These are phyloP conservation scores for Pampusana beccarii DNA, from an alignment of 2,113 vertebrate species.

Conservation along the genomic window DNA sequence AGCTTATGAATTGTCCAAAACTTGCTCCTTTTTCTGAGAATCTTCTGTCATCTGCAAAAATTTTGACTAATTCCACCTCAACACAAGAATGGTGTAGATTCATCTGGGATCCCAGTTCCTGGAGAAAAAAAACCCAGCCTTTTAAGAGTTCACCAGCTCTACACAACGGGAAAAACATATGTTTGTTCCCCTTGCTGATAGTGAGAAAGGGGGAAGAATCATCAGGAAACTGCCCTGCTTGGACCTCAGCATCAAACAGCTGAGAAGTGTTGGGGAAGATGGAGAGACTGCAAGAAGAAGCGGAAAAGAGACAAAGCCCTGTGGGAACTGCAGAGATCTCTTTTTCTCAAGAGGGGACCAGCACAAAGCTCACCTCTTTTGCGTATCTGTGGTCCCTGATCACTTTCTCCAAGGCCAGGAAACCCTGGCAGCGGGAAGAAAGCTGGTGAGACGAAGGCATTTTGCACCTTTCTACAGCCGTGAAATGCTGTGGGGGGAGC, in stretches of 20 bases:
- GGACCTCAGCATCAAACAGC: background rate
- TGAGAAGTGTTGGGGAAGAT: background rate
- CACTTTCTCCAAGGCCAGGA: background rate
- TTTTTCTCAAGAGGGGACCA: background rate
- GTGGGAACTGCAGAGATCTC: background rate
- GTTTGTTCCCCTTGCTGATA: background rate
- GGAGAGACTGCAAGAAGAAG: background rate
- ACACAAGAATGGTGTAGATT: background rate
- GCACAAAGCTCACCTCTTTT: background rate
- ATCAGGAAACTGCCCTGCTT: background rate
- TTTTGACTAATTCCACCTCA: background rate
- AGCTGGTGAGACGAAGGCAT: background rate
- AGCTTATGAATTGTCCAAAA: background rate
- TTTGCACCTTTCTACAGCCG: background rate
- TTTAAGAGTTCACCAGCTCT: background rate
- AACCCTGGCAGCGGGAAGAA: background rate
- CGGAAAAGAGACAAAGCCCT: background rate
- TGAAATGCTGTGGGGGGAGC: background rate
- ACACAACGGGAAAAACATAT: rapidly evolving
- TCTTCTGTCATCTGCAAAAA: background rate
- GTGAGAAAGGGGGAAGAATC: background rate
- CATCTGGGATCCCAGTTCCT: background rate
- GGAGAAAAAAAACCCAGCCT: background rate
- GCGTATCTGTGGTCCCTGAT: background rate
- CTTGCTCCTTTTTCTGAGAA: background rate